Evolutionary conservation across 2,797 vertebrate species (phyloP).

Genomic region (Alauda arvensis): DNA sequence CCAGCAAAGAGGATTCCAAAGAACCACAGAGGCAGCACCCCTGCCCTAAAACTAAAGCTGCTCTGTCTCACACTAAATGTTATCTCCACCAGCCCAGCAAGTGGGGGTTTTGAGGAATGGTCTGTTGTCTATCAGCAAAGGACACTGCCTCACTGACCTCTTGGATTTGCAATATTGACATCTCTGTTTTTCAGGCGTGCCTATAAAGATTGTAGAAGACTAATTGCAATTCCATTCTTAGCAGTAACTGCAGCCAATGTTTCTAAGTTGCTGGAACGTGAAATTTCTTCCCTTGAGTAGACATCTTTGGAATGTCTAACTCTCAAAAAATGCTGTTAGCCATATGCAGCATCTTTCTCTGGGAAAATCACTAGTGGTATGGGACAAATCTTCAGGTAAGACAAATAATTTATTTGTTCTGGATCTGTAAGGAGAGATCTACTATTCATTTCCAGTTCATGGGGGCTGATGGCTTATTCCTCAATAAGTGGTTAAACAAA

Average conservation of each 20-base stretch:
- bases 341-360: not conserved
- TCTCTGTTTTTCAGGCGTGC: constrained; percentile 32
- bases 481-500: not conserved
- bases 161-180: not conserved
- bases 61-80: not conserved
- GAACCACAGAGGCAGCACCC: constrained; percentile 27
- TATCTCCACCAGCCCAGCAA: constrained; percentile 30
- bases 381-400: constrained; percentile 19
- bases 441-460: not conserved
- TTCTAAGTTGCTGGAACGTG: constrained; percentile 23
- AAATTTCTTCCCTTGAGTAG: constrained; percentile 47
- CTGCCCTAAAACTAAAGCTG: constrained; percentile 35
- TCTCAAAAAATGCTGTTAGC: constrained; percentile 45
- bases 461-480: not conserved
- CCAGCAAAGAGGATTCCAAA: constrained; percentile 42
- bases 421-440: not conserved
- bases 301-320: constrained; percentile 31
- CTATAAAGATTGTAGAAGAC: not conserved
- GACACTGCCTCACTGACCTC: constrained; percentile 6
- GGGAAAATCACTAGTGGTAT: constrained; percentile 4
- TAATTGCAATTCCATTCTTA: constrained; percentile 29
- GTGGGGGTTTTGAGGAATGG: not conserved
- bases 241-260: constrained; percentile 21
- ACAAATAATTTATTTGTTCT: not conserved
- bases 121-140: constrained; percentile 35